Evolutionary conservation across 2,888 invertebrate genomes (phyloP), one percentile per base, ranked within the genome.

Genomic region (Lypha dubia): DNA sequence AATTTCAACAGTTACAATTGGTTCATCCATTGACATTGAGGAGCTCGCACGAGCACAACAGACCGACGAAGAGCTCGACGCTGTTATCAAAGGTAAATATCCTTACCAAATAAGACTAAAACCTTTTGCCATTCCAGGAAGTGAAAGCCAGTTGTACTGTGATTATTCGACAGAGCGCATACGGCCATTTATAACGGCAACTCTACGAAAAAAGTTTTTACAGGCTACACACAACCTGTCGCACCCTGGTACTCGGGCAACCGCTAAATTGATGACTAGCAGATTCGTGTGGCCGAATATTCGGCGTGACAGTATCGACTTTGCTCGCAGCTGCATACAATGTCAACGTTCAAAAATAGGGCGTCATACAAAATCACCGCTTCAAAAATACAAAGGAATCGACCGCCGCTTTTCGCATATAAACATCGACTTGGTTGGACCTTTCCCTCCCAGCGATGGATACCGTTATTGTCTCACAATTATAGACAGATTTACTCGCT

Each of bases 221-320:
- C 38, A 74, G 41, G 67, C 58, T 5, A 81, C 70, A 6, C 81
- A 75, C 22, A 81, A 75, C n/a, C 0, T 81, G 20, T 70, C 68
- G 22, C 81, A 81, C 56, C 62, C 81, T 44, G 74, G 60, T 68
- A 75, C 60, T 28, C n/a, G 63, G 8, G 44, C 56, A 22, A 81
- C 70, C 0, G 32, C n/a, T 8, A 67, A 68, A 62, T 22, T 53
- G 13, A 74, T 68, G 53, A 63, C 35, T 65, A 88, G 84, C 86
- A 88, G 53, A 9, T 74, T 74, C 46, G 13, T 74, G 1, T 74
- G 62, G 11, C 56, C 85, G 5, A 88, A 89, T 1, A 89, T 79
- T 44, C 38, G 44, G 2, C 3, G 11, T 44, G 65, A 67, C 11
- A 67, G 71, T 5, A 65, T 56, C 3, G 15, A 51, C 15, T 71